Percentiles rank a stretch among this genome's conserved stretches.
These are phyloP conservation scores for Drosophila neocordata DNA, from an alignment of 1,140 invertebrate genomes.

Conservation along the genomic window DNA sequence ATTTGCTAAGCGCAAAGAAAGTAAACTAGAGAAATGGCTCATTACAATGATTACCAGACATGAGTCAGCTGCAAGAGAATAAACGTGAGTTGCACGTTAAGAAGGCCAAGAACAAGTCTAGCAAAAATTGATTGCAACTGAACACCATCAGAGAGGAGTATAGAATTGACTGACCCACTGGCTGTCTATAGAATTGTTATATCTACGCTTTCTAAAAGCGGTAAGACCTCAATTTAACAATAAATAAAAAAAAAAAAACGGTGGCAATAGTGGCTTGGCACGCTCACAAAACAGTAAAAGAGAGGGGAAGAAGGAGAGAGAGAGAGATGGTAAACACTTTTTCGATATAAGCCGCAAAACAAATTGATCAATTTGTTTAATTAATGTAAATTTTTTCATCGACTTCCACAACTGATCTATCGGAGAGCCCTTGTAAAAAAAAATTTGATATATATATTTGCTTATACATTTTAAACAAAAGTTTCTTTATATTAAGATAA, in stretches of 20 bases:
- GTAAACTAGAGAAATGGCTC: constrained; percentile 67
- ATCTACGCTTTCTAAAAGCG: constrained; percentile 69
- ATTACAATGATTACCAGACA: constrained; percentile 65
- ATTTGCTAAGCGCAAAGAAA: constrained; percentile 40
- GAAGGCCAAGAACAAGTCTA: constrained; percentile 49
- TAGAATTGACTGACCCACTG: constrained; percentile 61
- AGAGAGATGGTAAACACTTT: neutral
- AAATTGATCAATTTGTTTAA: constrained; percentile 43
- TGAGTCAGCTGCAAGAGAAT: constrained; percentile 24
- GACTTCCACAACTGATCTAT: neutral
- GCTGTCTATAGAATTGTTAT: constrained; percentile 58
- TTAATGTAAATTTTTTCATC: constrained; percentile 46
- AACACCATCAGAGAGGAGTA: neutral
- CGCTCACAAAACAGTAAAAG: constrained; percentile 29
- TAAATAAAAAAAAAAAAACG: constrained; percentile 47
- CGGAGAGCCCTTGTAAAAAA: constrained; percentile 31
- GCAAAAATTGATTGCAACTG: constrained; percentile 58
- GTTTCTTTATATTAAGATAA: too few species aligned
- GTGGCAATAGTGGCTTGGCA: constrained; percentile 34
- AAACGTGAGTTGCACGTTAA: constrained; percentile 55
- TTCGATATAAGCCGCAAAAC: constrained; percentile 1
- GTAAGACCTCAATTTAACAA: constrained; percentile 65
- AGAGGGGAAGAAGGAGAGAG: constrained; percentile 1
- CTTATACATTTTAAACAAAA: too few species aligned
- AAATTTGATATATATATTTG: too few species aligned